Evolutionary conservation across 92 coral and sea anemone species (phyloP).

Genomic region (Paramuricea clavata): DNA sequence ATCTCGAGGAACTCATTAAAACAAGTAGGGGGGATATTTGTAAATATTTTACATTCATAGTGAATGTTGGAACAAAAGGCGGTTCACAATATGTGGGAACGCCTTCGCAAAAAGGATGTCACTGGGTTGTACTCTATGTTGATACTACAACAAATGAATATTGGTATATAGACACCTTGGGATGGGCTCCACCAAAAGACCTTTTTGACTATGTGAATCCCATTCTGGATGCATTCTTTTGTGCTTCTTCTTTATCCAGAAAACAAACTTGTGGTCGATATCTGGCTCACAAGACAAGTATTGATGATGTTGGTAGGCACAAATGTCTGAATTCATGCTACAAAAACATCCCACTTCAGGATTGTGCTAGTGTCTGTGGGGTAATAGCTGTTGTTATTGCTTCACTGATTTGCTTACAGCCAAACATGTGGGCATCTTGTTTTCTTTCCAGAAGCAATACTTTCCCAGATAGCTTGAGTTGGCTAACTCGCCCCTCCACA

Average conservation of each 20-base stretch:
- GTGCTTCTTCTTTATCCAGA: conserved; percentile 10
- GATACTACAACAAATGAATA: conserved; percentile 40
- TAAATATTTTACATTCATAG: conserved; percentile 40
- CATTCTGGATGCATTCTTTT: conserved; percentile 44
- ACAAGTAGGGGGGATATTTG: neutral
- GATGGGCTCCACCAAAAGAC: conserved; percentile 41
- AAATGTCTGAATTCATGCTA: conserved; percentile 1
- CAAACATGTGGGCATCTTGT: conserved; percentile 38
- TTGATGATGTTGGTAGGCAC: neutral
- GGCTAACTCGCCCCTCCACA: conserved; percentile 52
- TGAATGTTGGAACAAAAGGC: conserved; percentile 54
- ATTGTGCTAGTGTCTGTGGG: conserved; percentile 50
- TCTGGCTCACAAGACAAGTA: conserved; percentile 45
- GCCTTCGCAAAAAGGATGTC: conserved; percentile 52
- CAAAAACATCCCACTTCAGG: conserved; percentile 38
- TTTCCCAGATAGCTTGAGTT: conserved; percentile 30
- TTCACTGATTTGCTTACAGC: conserved; percentile 49
- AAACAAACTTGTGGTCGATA: conserved; percentile 49
- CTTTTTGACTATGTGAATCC: conserved; percentile 20
- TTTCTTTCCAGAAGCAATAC: conserved; percentile 21
- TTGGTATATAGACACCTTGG: conserved; percentile 40
- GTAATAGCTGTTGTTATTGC: conserved; percentile 55
- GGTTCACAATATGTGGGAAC: conserved; percentile 53
- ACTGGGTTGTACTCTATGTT: conserved; percentile 63
- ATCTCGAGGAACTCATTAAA: conserved; percentile 13